Percentiles rank a stretch among this genome's conserved stretches.
phyloP scores from a whole-genome alignment of 2,113 vertebrate species.

The Gopherus flavomarginatus region DNA sequence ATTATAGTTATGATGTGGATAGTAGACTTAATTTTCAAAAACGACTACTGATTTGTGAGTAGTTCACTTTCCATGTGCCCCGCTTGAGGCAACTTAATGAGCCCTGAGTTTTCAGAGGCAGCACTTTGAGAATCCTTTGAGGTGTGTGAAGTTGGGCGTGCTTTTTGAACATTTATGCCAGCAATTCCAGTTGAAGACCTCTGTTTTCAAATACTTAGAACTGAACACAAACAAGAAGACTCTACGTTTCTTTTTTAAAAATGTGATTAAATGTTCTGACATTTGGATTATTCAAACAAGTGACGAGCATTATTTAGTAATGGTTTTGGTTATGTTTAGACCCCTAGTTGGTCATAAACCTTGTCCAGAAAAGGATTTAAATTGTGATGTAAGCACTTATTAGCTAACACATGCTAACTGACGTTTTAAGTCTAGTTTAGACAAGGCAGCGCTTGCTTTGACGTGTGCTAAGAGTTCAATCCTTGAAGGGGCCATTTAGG shows the following conservation, averaged over 20 bases:
- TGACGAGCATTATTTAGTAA: background rate
- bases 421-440: too few species aligned
- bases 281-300: background rate
- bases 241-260: background rate
- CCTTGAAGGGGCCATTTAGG: too few species aligned
- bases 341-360: too few species aligned
- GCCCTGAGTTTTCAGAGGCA: background rate
- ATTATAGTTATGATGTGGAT: background rate
- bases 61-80: background rate
- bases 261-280: background rate
- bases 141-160: background rate
- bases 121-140: background rate
- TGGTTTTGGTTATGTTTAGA: too few species aligned
- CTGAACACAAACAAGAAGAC: background rate
- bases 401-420: too few species aligned
- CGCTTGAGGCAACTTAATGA: background rate
- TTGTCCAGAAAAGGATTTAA: background rate
- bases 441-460: too few species aligned
- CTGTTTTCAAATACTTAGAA: background rate
- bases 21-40: background rate
- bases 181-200: background rate
- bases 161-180: background rate
- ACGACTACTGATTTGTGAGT: background rate
- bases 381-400: background rate
- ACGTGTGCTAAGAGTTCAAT: too few species aligned